Evolutionary conservation across 2,113 vertebrate genomes (phyloP).

Genomic region (Chaetorhynchus papuensis): DNA sequence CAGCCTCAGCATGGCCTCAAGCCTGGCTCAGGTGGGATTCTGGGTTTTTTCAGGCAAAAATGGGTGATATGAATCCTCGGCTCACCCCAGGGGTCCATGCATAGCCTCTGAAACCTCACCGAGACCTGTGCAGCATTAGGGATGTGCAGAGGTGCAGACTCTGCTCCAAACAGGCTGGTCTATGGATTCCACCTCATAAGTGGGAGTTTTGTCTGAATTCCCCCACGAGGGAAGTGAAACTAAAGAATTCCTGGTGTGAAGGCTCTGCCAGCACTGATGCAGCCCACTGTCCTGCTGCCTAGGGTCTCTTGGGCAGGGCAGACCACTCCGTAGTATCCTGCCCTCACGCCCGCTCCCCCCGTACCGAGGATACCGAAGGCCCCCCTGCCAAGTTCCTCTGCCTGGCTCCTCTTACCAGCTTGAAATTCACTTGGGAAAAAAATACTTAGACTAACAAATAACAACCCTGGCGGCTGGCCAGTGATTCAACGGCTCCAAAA

Average conservation of each 20-base stretch:
- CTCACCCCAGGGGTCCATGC: not conserved
- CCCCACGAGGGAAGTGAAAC: not conserved
- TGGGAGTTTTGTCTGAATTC: not conserved
- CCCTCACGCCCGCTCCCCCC: fast-evolving
- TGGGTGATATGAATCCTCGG: fast-evolving
- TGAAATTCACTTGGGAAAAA: slow-evolving; percentile 49
- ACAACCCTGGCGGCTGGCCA: slow-evolving; percentile 10
- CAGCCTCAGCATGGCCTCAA: not conserved
- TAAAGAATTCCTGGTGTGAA: not conserved
- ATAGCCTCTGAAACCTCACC: not conserved
- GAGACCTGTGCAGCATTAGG: fast-evolving
- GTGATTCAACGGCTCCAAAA: slow-evolving; percentile 43
- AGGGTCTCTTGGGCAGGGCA: not conserved
- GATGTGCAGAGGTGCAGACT: not conserved
- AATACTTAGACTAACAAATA: slow-evolving; percentile 28
- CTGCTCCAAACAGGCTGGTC: not conserved
- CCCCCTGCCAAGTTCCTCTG: not conserved
- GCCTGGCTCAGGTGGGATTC: not conserved
- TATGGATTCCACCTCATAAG: fast-evolving
- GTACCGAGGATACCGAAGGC: not conserved
- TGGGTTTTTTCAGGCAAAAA: not conserved
- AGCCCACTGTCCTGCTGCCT: not conserved
- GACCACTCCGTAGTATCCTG: not conserved
- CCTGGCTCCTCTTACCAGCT: not conserved
- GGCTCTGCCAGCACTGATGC: not conserved